A percentile compares a stretch with the other conserved stretches of the same genome.
Conservation (phyloP, 2,113 vertebrate species). For the Bolborhynchus lineola region DNA sequence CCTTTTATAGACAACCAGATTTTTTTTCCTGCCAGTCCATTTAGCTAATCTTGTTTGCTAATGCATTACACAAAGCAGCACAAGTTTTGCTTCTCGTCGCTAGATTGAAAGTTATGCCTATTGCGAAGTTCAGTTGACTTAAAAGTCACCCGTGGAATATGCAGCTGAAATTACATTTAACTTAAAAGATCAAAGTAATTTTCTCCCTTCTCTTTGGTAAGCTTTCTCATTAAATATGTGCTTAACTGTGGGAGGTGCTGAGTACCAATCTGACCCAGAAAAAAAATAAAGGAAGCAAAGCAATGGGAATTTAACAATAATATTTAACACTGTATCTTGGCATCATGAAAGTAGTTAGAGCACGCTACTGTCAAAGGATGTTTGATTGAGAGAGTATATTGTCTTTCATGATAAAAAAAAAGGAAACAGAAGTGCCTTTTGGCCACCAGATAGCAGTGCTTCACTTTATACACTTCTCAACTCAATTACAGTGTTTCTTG, state of each 20-base stretch:
- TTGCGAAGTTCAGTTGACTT: not conserved
- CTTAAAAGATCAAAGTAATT: not conserved
- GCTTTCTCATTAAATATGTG: not conserved
- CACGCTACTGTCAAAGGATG: not conserved
- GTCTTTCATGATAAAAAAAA: not conserved
- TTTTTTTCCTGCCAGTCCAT: not conserved
- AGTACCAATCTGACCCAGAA: not conserved
- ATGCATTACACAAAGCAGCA: not conserved
- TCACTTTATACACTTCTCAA: conserved; percentile 28
- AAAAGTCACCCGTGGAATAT: not conserved
- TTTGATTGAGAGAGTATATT: not conserved
- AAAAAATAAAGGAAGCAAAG: not conserved
- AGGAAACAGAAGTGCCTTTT: not conserved
- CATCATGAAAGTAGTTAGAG: not conserved
- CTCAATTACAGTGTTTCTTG: not conserved
- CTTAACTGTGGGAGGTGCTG: not conserved
- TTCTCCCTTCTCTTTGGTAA: not conserved
- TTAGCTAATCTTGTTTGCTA: not conserved
- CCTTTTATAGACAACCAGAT: not conserved
- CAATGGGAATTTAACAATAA: not conserved
- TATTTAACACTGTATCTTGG: not conserved
- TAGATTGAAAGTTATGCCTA: not conserved
- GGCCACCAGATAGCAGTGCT: conserved; percentile 76
- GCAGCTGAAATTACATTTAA: not conserved
- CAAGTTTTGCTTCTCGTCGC: not conserved